These are phyloP conservation scores for Perognathus longimembris DNA, from an alignment of 2,113 vertebrate species.

Conservation along the genomic window DNA sequence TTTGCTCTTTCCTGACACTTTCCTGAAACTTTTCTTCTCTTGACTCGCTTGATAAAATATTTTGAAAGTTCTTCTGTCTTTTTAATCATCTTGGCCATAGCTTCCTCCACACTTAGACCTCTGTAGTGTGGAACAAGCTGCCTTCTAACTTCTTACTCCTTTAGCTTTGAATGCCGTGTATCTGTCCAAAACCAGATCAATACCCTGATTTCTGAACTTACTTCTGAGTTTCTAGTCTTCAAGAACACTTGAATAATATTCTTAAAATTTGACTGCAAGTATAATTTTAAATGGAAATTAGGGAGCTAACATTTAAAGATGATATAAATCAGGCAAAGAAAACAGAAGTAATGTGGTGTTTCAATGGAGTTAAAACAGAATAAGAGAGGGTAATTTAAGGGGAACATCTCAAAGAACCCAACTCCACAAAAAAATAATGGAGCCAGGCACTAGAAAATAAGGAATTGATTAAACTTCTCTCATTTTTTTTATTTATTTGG, in stretches of 20 bases:
- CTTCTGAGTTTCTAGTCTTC: not conserved
- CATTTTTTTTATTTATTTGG: not conserved
- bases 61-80: not conserved
- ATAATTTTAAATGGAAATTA: slow-evolving; percentile 12
- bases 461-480: not conserved
- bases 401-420: not conserved
- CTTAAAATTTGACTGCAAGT: not conserved
- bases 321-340: not conserved
- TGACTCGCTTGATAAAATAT: not conserved
- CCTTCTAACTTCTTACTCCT: not conserved
- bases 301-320: not conserved
- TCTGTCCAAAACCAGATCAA: not conserved
- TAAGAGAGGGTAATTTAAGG: not conserved
- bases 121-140: not conserved
- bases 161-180: not conserved
- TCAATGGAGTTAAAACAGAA: not conserved
- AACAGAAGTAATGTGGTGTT: not conserved
- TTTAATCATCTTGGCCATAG: not conserved
- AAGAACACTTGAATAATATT: too few species aligned
- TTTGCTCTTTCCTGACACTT: not conserved
- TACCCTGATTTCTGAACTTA: not conserved
- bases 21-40: too few species aligned
- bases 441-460: not conserved
- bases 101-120: not conserved
- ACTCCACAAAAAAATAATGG: not conserved